Evolutionary conservation across 1,140 invertebrate species (phyloP).

Genomic region (Leptopilina boulardi): DNA sequence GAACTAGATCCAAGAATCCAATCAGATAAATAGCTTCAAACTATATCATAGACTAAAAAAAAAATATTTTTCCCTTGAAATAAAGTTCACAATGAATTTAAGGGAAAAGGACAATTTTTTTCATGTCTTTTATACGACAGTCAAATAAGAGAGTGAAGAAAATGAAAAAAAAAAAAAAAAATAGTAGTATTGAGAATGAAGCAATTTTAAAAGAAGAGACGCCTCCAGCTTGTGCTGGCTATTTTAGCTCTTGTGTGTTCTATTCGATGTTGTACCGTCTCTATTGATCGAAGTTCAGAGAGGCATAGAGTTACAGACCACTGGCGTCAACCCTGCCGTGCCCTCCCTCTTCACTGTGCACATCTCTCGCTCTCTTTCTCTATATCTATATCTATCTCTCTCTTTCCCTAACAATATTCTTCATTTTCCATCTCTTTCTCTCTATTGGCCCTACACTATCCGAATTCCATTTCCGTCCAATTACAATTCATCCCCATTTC

Average conservation of each 20-base stretch:
- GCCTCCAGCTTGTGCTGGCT: constrained; percentile 59
- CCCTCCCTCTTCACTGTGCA: constrained; percentile 47
- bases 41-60: no score
- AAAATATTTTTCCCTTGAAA: no score
- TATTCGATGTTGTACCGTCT: constrained; percentile 69
- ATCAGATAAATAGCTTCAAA: no score
- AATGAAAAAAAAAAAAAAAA: no score
- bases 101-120: no score
- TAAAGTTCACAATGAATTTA: no score
- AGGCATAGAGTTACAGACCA: constrained; percentile 72
- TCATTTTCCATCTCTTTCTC: constrained; percentile 30
- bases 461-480: constrained; percentile 72
- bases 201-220: constrained; percentile 60
- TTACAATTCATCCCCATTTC: constrained; percentile 69
- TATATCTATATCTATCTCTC: constrained; percentile 41
- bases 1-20: no score
- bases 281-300: constrained; percentile 73
- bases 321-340: constrained; percentile 65
- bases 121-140: no score
- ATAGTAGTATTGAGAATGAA: constrained; percentile 46
- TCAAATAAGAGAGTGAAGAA: constrained; percentile 48
- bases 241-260: constrained; percentile 67
- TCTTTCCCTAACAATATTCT: constrained; percentile 35
- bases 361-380: constrained; percentile 47
- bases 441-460: constrained; percentile 55